Percentiles rank a stretch among this genome's conserved stretches.
These are phyloP conservation scores for Lochmaea crataegi DNA, from an alignment of 2,888 invertebrate genomes.

Conservation along the genomic window DNA sequence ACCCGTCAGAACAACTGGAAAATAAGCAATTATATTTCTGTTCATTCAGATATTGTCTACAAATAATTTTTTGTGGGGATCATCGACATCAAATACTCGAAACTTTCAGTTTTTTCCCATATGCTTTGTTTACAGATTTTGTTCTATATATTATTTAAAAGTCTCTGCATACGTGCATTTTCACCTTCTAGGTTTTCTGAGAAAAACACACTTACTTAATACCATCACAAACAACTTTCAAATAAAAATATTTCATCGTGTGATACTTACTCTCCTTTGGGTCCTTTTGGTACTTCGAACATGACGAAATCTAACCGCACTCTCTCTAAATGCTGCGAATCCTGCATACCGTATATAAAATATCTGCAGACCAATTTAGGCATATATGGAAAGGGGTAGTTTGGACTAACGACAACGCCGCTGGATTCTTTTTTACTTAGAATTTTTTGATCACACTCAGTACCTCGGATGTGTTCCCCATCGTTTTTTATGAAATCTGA, in stretches of 20 bases:
- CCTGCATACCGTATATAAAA: constrained; percentile 98
- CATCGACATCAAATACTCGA: too few species aligned
- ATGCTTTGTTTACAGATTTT: too few species aligned
- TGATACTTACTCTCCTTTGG: constrained; percentile 82
- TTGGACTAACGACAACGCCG: constrained; percentile 94
- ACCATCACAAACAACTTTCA: too few species aligned
- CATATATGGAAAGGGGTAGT: constrained; percentile 95
- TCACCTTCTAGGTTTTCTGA: too few species aligned
- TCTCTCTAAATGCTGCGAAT: constrained; percentile 94
- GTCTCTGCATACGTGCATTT: too few species aligned
- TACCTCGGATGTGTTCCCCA: constrained; percentile 95
- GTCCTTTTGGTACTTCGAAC: constrained; percentile 91
- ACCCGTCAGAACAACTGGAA: constrained; percentile 87
- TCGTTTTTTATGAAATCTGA: constrained; percentile 93
- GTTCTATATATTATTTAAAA: too few species aligned
- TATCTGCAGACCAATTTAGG: constrained; percentile 97
- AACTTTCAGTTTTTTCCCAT: too few species aligned
- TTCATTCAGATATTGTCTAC: too few species aligned
- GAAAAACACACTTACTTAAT: too few species aligned
- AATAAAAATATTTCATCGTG: background rate
- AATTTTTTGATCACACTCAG: constrained; percentile 99
- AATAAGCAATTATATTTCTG: too few species aligned
- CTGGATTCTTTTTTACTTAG: constrained; percentile 92
- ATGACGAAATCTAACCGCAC: constrained; percentile 89
- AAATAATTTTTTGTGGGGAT: too few species aligned